Conservation (phyloP, 2,888 invertebrate genomes). For the Deroplatys truncata region DNA sequence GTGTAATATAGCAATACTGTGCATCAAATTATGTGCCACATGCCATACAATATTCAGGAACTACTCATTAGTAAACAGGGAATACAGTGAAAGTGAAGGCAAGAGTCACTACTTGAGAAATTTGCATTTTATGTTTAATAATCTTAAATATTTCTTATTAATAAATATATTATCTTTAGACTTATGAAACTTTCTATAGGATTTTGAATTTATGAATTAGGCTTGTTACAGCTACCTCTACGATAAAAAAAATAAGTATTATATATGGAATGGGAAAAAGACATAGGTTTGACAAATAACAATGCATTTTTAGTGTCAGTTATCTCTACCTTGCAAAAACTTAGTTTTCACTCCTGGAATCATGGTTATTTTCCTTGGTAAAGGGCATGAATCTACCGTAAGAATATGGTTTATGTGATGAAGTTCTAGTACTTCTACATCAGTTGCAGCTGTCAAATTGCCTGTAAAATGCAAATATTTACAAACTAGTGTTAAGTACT, state of each 20-base stretch:
- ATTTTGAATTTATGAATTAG: too few relatives aligned
- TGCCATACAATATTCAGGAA: not conserved
- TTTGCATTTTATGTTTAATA: not conserved
- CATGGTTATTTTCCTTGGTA: conserved; percentile 69
- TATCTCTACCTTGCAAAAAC: conserved; percentile 62
- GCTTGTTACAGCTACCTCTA: too few relatives aligned
- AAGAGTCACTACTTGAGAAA: not conserved
- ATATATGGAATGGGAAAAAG: not conserved
- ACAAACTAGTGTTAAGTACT: not conserved
- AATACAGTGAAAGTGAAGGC: not conserved
- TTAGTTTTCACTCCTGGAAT: conserved; percentile 63
- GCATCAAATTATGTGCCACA: not conserved
- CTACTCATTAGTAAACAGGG: not conserved
- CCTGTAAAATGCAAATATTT: conserved; percentile 48
- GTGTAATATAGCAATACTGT: not conserved
- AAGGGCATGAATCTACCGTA: conserved; percentile 78
- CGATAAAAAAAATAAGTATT: not conserved
- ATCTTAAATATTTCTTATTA: not conserved
- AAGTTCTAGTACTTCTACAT: conserved; percentile 61
- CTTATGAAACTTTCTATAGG: too few relatives aligned
- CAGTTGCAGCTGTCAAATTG: conserved; percentile 75
- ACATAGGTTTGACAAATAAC: not conserved
- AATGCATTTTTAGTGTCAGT: not conserved
- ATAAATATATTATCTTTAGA: not conserved
- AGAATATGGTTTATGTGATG: conserved; percentile 71